Evolutionary conservation across 2,888 invertebrate species (phyloP), one percentile per base, ranked within the genome.

Genomic region (Stratiomys singularior): DNA sequence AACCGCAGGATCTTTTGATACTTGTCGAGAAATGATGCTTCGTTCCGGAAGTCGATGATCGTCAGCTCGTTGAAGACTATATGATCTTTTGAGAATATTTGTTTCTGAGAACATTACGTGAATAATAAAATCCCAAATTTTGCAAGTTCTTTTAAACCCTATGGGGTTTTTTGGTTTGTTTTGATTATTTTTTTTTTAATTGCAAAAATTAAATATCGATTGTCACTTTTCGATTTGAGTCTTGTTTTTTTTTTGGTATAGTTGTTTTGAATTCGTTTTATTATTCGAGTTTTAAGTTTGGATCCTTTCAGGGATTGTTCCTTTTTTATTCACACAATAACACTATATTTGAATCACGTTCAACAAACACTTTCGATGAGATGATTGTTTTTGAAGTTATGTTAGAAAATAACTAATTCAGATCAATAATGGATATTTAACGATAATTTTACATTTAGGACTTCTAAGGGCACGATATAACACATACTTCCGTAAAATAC

Each of bases 401-500:
- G 18, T 63, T 11, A 44, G 15, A n/a, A 27, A 63, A 63, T 28
- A 18, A 47, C 60, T n/a, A n/a, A n/a, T n/a, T 77, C 52, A 78
- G 77, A 79, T 79, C 66, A 77, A 76, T 60, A 77, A 77, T 64
- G 76, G 69, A 64, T 18, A 76, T 72, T 76, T 63, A 78, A 60
- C 76, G 74, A 79, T 79, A 66, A 37, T 69, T 77, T 80, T 79
- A 76, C 76, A 77, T 78, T 79, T 79, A 77, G 79, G 78, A 79
- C 78, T 79, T 79, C 78, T 80, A 80, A 80, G 78, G 76, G 77
- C 79, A 78, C 79, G 76, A 78, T 78, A 79, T 69, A 79, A 46
- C 27, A 74, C 69, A 77, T 72, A 78, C 46, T 78, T 79, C 76
- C 67, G 72, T 66, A 80, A 78, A 71, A 78, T 67, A 80, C 77